Evolutionary conservation across 2,113 vertebrate genomes (phyloP), one percentile per base, ranked within the genome.

Genomic region (Caloenas nicobarica): DNA sequence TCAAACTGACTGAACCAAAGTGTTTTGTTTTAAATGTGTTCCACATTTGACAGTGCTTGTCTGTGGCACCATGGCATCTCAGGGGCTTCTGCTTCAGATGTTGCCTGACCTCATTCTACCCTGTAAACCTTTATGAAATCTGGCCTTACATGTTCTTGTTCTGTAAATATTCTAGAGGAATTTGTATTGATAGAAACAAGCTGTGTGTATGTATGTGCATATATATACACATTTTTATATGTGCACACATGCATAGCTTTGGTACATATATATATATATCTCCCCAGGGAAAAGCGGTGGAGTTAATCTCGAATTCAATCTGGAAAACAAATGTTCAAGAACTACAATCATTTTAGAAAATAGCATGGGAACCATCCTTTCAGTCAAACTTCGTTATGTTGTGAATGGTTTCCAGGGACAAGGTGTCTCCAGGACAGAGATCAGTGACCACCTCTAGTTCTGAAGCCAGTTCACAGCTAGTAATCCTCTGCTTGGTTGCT

Each of bases 111-210:
- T 94, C 84, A 80, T 86, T 89, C 86, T 40, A 83, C 79, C 78
- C 89, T 87, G 16, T 71, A 91, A 94, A 51, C 22, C 51, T 93
- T 71, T 60, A 71, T 1, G 5, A 51, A 51, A 86, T 88, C 88
- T 93, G 80, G 68, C 42, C 56, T 89, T 81, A 62, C 21, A 38
- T 64, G 65, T 68, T 95, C 72, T 83, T 76, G 79, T 88, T 74
- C 82, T 92, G 79, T 86, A 95, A 74, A 88, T 90, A 84, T 86
- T 86, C 72, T 90, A 48, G 16, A 84, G 56, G 69, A 92, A 83
- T 78, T 86, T 80, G 17, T 28, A 62, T 64, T 3, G 0, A 78
- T 88, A 74, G 80, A 70, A 97, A 94, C 36, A 92, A 86, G 28
- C 50, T 87, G 1, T 87, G 19, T 61, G 44, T 31, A 5, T 64